Evolutionary conservation across 1,140 invertebrate genomes (phyloP), one percentile per base, ranked within the genome.

Genomic region (Drosophila pruinosa): DNA sequence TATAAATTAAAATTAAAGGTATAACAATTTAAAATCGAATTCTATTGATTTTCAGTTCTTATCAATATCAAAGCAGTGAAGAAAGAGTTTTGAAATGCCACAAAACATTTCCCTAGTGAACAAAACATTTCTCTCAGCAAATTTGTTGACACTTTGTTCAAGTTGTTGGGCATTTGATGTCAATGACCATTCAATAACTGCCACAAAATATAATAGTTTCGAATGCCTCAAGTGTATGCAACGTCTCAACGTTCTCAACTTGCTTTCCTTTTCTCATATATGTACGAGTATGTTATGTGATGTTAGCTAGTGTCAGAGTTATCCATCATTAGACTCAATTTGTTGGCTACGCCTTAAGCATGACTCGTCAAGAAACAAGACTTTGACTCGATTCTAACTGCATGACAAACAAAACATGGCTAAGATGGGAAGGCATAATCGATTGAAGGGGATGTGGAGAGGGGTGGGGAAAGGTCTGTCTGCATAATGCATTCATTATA

Each of bases 401-500:
- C 69, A 72, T 72, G 69, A 72, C 69, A 72, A 67, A 72, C 63
- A 72, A 53, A 72, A 56, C 28, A 45, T 39, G 4, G 39, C 8
- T 15, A 19, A 14, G 19, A 41, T 17, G 14, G 12, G 12, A 19
- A 28, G 15, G n/a, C n/a, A n/a, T n/a, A 8, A 28, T 10, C 15
- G 12, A 26, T 15, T 4, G 4, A 26, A 15, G 5, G 22, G 14
- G 45, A n/a, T 8, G 38, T 24, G 8, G 8, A 22, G n/a, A 39
- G 4, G 48, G 26, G 17, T 2, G 3, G 7, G 17, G 28, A 12
- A 0, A 17, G 10, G 8, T 7, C 21, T 61, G 17, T 5, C 52
- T 72, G 63, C 69, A 72, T 59, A 73, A 61, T 73, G 73, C 73
- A 76, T 76, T 72, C 73, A 76, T 73, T 73, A 76, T 76, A 63